Base-by-base conservation (phyloP, 2,797 vertebrate genomes). In the Craterocephalus amniculus region DNA sequence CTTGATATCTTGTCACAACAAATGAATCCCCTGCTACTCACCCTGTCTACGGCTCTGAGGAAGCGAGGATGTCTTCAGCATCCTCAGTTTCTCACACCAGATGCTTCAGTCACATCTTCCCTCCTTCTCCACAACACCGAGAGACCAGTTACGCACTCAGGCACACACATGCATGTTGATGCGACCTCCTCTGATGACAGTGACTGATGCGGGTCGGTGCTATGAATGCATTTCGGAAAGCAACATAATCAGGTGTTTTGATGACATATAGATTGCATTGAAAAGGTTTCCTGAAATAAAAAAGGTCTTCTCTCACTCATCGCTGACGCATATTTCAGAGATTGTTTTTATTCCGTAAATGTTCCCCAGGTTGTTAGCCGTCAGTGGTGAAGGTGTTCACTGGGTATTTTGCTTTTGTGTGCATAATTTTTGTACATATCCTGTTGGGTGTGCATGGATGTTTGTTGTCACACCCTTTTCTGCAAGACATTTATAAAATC, bases 81-180 rank as follows among this genome's bases (percentile, higher is more conserved):
- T 74, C 61, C 73, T 82, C 22, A 12, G 10, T 74, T 87, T 89
- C 73, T 83, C 85, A 84, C 87, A 80, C 75, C 85, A 88, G 83
- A 90, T 85, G 84, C 78, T 72, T 79, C 78, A 49, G 65, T 68
- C 70, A 59, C 72, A 61, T 72, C 59, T 58, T 55, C 49, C 65
- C 49, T 68, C 77, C 52, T 73, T 51, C 70, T 74, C 40, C 36
- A 63, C 67, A 76, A 56, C 62, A 34, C 58, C 60, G 36, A 52
- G 55, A 70, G 36, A n/a, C n/a, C n/a, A n/a, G 36, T 63, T 27
- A 62, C 58, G 48, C 35, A 62, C 67, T 27, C 38, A 66, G 24
- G 27, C 38, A 24, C 34, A 54, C 66, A 65, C n/a, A 51, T 20
- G 45, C 1, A 11, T 14, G 38, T 67, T 43, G 16, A 43, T 18